Conservation (phyloP, 2,113 vertebrate genomes). For the Anhinga rufa region DNA sequence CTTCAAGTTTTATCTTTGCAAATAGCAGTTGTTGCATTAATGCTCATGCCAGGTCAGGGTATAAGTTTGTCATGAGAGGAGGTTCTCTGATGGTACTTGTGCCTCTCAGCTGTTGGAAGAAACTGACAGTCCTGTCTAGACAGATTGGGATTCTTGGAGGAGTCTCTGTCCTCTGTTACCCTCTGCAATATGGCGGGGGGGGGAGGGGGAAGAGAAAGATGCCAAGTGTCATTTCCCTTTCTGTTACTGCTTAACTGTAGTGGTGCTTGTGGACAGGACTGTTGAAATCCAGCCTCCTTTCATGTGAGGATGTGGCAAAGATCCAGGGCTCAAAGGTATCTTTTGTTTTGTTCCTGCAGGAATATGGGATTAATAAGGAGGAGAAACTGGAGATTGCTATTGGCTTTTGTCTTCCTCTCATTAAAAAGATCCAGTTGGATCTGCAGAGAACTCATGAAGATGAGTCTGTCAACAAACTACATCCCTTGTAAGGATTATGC, state of each 20-base stretch:
- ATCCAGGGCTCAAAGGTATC: background rate
- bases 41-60: background rate
- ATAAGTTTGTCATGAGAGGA: background rate
- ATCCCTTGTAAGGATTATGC: conserved; percentile 82
- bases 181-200: background rate
- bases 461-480: conserved; percentile 97
- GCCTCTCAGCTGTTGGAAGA: background rate
- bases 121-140: background rate
- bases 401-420: conserved; percentile 94
- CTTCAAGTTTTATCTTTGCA: background rate
- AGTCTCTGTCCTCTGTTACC: background rate
- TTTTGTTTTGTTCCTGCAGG: conserved; percentile 70
- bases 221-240: background rate
- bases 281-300: background rate
- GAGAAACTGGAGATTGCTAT: conserved; percentile 97
- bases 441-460: conserved; percentile 97
- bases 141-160: background rate
- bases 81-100: background rate
- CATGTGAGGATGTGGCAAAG: background rate
- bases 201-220: background rate
- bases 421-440: conserved; percentile 94
- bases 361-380: conserved; percentile 91
- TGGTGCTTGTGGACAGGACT: background rate
- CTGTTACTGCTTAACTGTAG: background rate
- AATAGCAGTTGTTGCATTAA: background rate